phyloP scores from a whole-genome alignment of 2,113 vertebrate genomes.

The Bubo scandiacus region DNA sequence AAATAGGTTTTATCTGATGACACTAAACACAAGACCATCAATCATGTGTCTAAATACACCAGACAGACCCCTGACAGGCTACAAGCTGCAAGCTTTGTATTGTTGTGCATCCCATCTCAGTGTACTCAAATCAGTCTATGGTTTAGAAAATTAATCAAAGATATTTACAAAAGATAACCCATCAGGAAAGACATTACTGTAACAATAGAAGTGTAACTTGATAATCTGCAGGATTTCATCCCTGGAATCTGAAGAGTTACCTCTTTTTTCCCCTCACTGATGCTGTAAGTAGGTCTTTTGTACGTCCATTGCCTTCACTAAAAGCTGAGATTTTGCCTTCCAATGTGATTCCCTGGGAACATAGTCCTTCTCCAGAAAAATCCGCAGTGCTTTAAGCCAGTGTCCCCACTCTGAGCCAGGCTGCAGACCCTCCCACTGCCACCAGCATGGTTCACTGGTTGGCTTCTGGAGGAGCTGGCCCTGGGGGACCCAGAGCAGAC shows the following conservation, averaged over 20 bases:
- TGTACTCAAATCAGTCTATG: background rate
- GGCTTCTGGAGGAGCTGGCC: background rate
- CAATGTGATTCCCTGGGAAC: background rate
- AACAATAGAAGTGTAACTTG: background rate
- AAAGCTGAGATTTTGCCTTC: background rate
- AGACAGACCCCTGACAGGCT: background rate
- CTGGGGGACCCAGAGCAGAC: background rate
- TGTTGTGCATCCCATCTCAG: background rate
- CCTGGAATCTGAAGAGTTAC: background rate
- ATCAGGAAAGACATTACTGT: background rate
- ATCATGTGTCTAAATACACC: background rate
- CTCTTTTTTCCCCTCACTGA: background rate
- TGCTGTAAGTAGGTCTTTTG: background rate
- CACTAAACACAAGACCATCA: constrained; percentile 22
- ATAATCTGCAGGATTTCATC: background rate
- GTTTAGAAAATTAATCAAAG: background rate
- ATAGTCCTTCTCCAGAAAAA: background rate
- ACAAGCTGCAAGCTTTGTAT: background rate
- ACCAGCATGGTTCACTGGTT: background rate
- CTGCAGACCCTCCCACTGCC: background rate
- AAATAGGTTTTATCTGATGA: constrained; percentile 18
- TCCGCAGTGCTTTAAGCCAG: background rate
- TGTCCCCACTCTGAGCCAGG: background rate
- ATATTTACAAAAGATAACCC: background rate
- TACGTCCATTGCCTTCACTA: background rate